phyloP scores from a whole-genome alignment of 1,140 invertebrate genomes.

The Thalassaphorura encarpata region DNA sequence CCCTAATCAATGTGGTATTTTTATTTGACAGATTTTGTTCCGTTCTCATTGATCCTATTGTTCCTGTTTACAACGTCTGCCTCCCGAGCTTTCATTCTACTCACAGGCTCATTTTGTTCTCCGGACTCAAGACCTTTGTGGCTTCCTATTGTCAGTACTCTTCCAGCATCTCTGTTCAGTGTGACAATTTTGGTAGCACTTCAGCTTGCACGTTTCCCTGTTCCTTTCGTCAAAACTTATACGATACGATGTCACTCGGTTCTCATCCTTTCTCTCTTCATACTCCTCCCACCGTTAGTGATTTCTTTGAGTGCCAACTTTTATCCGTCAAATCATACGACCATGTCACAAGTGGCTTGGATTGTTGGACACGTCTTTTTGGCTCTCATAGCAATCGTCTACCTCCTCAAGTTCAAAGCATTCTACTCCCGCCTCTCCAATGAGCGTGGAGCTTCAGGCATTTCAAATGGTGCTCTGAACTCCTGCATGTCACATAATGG shows the following conservation, averaged over 20 bases:
- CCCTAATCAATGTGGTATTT: slow-evolving; percentile 9
- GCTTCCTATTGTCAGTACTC: slow-evolving; percentile 30
- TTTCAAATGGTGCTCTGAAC: not conserved
- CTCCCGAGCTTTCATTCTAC: slow-evolving; percentile 29
- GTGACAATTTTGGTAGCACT: slow-evolving; percentile 28
- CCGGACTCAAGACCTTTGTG: slow-evolving; percentile 25
- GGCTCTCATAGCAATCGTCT: slow-evolving; percentile 27
- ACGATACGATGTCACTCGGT: slow-evolving; percentile 23
- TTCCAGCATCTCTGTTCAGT: slow-evolving; percentile 29
- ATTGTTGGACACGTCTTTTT: slow-evolving; percentile 26
- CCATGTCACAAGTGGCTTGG: slow-evolving; percentile 29
- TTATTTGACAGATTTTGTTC: slow-evolving; percentile 31
- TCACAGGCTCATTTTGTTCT: slow-evolving; percentile 30
- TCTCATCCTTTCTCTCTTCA: slow-evolving; percentile 23
- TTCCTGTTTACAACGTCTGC: slow-evolving; percentile 30
- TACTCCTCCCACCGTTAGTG: slow-evolving; percentile 25
- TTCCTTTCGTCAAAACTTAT: slow-evolving; percentile 30
- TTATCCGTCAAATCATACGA: slow-evolving; percentile 19
- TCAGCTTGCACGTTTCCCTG: slow-evolving; percentile 30
- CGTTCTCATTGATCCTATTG: slow-evolving; percentile 32
- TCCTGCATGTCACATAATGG: not conserved
- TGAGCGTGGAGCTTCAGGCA: slow-evolving; percentile 13
- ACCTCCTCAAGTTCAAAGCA: slow-evolving; percentile 29
- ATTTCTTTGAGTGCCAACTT: slow-evolving; percentile 28
- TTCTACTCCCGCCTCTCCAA: slow-evolving; percentile 29